Evolutionary conservation across 2,888 invertebrate genomes (phyloP), one percentile per base, ranked within the genome.

Genomic region (Chamaedrilus cognettii): DNA sequence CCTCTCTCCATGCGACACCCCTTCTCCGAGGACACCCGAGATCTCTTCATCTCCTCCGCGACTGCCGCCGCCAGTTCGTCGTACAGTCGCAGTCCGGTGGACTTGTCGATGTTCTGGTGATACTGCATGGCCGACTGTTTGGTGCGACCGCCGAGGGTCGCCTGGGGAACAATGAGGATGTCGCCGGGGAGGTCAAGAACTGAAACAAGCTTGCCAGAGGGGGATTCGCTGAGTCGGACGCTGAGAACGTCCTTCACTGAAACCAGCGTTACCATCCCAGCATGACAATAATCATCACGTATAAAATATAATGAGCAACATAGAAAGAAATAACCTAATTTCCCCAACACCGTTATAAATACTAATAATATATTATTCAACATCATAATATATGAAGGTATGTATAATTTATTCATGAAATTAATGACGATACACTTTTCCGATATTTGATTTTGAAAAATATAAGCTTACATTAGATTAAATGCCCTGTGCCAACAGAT

Each of bases 111-210:
- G 67, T 84, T 82, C 59, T 72, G 77, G 72, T 85, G 85, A 71
- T 85, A 85, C 76, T 85, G 85, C 75, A 85, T 78, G 3, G 72
- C 65, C 66, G 82, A 83, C 4, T 85, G 84, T 76, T 85, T 85
- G 5, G 83, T 64, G 59, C 77, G 79, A 2, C 85, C 85, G 11
- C 85, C 85, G 2, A 85, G 76, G 1, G 83, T 84, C 0, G 85
- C 84, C 70, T 85, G 85, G 2, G 85, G 85, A 65, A 85, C 78
- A 31, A 85, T 79, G 0, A 85, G 77, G 15, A 85, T 71, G 69
- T 84, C 83, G n/a, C 83, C 84, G 2, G 83, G 81, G 2, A 83
- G 72, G 30, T 84, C 82, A 42, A 78, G 64, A 19, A 84, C 71
- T 1, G 82, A 80, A 0, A 79, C 78, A 11, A 75, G 68, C 42